phyloP scores from a whole-genome alignment of 2,888 invertebrate genomes.

The Tachystola acroxantha region DNA sequence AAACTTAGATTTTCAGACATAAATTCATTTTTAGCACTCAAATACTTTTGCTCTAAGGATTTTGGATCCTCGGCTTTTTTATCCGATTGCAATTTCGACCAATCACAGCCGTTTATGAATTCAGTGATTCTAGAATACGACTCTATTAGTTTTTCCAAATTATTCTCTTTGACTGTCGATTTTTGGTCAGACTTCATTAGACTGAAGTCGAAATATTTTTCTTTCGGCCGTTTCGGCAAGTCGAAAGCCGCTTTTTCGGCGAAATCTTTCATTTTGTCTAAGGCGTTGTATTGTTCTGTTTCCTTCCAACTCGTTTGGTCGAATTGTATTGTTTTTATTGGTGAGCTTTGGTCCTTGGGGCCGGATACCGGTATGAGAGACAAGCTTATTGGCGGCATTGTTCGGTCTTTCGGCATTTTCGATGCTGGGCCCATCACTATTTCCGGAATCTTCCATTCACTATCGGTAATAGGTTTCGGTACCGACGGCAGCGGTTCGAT shows the following conservation, averaged over 20 bases:
- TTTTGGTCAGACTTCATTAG: slow-evolving; percentile 42
- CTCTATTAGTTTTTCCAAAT: slow-evolving; percentile 59
- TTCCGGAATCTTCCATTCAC: slow-evolving; percentile 62
- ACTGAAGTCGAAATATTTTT: slow-evolving; percentile 49
- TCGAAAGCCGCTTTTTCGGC: slow-evolving; percentile 71
- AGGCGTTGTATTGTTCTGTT: slow-evolving; percentile 63
- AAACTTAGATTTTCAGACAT: slow-evolving; percentile 68
- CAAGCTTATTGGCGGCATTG: slow-evolving; percentile 67
- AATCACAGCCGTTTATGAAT: slow-evolving; percentile 71
- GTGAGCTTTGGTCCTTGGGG: slow-evolving; percentile 51
- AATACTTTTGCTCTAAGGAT: slow-evolving; percentile 61
- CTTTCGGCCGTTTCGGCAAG: slow-evolving; percentile 53
- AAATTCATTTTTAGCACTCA: slow-evolving; percentile 70
- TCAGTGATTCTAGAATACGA: slow-evolving; percentile 69
- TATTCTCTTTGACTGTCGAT: slow-evolving; percentile 50
- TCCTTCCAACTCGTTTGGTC: slow-evolving; percentile 57
- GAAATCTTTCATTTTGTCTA: slow-evolving; percentile 74
- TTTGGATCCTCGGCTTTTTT: slow-evolving; percentile 52
- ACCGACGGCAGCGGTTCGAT: slow-evolving; percentile 61
- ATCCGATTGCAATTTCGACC: slow-evolving; percentile 53
- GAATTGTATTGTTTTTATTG: slow-evolving; percentile 51
- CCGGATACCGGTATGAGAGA: slow-evolving; percentile 66
- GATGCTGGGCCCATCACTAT: slow-evolving; percentile 50
- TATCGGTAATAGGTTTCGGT: slow-evolving; percentile 35
- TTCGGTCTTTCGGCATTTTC: slow-evolving; percentile 50